Percentiles rank a stretch among this genome's conserved stretches.
phyloP scores from a whole-genome alignment of 2,888 invertebrate genomes.

The Apamea epomidion region DNA sequence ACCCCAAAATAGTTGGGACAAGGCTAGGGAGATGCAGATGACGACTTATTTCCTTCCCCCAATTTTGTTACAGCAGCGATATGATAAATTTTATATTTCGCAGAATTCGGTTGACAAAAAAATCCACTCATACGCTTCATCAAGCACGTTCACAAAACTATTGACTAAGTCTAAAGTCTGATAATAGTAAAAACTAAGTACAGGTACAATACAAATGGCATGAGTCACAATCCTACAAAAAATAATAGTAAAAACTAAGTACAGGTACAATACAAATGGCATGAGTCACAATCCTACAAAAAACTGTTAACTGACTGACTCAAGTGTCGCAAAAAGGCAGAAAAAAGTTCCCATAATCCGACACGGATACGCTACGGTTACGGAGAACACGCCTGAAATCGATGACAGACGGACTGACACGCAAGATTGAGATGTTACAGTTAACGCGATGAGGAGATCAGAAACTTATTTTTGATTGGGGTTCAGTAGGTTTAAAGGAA shows the following conservation, averaged over 20 bases:
- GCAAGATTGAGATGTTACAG: constrained; percentile 62
- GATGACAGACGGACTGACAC: constrained; percentile 63
- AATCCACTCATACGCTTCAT: constrained; percentile 3
- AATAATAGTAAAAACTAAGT: constrained; percentile 41
- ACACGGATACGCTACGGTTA: constrained; percentile 43
- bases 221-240: constrained; percentile 18
- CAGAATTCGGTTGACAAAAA: constrained; percentile 10
- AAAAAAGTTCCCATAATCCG: constrained; percentile 50
- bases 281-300: constrained; percentile 17
- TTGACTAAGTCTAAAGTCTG: neutral
- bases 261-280: constrained; percentile 9
- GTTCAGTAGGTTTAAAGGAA: constrained; percentile 10
- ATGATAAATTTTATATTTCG: neutral
- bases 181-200: constrained; percentile 20
- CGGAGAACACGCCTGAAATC: constrained; percentile 57
- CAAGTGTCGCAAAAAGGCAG: constrained; percentile 13
- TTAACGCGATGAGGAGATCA: constrained; percentile 57
- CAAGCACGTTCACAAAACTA: constrained; percentile 3
- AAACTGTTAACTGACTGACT: constrained; percentile 19
- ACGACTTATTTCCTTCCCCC: neutral
- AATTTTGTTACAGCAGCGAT: neutral
- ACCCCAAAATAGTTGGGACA: too few relatives aligned
- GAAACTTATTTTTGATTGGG: constrained; percentile 31
- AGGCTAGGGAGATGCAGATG: too few relatives aligned
- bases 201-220: constrained; percentile 10